Base-by-base conservation (phyloP, 2,888 invertebrate genomes). In the Andrena hattorfiana region DNA sequence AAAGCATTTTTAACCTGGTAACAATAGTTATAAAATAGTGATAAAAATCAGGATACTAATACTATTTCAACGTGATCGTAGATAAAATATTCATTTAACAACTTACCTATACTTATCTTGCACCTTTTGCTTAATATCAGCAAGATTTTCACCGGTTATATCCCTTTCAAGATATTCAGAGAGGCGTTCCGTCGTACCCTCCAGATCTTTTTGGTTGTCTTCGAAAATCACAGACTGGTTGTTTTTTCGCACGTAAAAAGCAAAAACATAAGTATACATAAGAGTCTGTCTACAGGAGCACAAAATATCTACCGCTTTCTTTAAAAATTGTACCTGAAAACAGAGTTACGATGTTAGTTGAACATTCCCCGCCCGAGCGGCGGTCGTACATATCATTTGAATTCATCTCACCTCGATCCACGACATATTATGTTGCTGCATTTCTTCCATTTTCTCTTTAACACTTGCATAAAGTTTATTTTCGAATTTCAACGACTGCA, bases 251-350 rank as follows among this genome's bases (percentile, higher is more conserved):
- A 99, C 96, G 95, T 99, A 99, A 95, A 98, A 99, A 91, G 99
- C 99, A 96, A 99, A 99, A 89, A 99, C 99, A 94, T 99, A 99
- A 68, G 99, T 99, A 95, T 98, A 99, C 99, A 99, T 99, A 76
- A 99, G 95, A 23, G 99, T 99, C 94, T 99, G 99, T 88, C 99
- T 96, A 95, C 99, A 99, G 94, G 98, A 98, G 95, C 99, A 99
- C 82, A 99, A 95, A 94, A 98, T 99, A 95, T 99, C 99, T 92
- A 99, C 99, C 77, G 99, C 99, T 94, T 99, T 98, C 95, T 98
- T 98, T 91, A 99, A 95, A 95, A 99, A 99, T 96, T 99, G 99
- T 83, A 99, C 99, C 97, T 97, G 90, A 1, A 93, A 42, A 72
- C 30, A 71, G 2, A 23, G 69, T 54, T 3, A 64, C 2, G 4